Evolutionary conservation across 1,140 invertebrate species (phyloP).

Genomic region (Bombus picipes): DNA sequence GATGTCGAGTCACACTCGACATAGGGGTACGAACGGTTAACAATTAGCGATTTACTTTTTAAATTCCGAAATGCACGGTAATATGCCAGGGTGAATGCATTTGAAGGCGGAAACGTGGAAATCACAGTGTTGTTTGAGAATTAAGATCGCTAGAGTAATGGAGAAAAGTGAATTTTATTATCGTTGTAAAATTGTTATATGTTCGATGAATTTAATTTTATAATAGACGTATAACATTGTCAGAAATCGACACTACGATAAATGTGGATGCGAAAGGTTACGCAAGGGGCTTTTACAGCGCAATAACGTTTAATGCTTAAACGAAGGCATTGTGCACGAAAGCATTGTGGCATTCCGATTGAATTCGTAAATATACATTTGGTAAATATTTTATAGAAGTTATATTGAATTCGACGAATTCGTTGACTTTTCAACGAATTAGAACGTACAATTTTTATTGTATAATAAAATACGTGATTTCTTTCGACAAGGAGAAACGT

Average conservation of each 20-base stretch:
- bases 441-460: neutral
- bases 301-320: neutral
- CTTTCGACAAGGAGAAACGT: neutral
- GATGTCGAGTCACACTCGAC: too few relatives aligned
- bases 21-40: neutral
- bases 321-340: neutral
- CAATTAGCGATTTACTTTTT: neutral
- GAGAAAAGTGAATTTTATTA: too few relatives aligned
- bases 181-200: too few relatives aligned
- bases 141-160: too few relatives aligned
- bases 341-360: neutral
- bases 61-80: too few relatives aligned
- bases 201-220: too few relatives aligned
- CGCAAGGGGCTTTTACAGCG: neutral
- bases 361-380: neutral
- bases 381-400: neutral
- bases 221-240: neutral
- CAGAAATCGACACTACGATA: neutral
- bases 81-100: too few relatives aligned
- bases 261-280: neutral
- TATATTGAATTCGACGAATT: neutral
- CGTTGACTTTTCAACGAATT: neutral
- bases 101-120: too few relatives aligned
- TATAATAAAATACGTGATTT: neutral
- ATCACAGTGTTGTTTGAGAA: too few relatives aligned